Evolutionary conservation across 2,888 invertebrate species (phyloP).

Genomic region (Drosophila pegasa): DNA sequence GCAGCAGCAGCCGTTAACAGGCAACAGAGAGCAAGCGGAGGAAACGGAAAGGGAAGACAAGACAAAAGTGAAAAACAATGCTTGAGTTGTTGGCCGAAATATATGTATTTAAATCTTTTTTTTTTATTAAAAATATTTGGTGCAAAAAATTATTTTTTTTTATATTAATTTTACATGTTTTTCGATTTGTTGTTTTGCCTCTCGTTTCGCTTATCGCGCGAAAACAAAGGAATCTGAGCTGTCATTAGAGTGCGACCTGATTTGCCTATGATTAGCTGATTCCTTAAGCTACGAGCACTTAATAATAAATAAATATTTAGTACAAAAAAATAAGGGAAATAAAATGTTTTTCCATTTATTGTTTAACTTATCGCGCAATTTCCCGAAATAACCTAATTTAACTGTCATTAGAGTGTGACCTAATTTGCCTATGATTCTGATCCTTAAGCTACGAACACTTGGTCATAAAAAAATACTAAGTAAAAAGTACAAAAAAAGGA

Average conservation of each 20-base stretch:
- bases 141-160: conserved; percentile 12
- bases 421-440: not conserved
- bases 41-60: conserved; percentile 37
- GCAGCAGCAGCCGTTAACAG: no score
- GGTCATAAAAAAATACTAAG: not conserved
- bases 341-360: conserved; percentile 14
- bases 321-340: not conserved
- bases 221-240: no score
- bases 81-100: conserved; percentile 31
- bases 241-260: not conserved
- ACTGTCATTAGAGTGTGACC: not conserved
- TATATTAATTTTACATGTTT: conserved; percentile 12
- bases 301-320: not conserved
- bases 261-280: not conserved
- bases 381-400: not conserved
- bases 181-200: not conserved
- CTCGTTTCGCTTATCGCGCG: not conserved
- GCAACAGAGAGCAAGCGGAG: not conserved
- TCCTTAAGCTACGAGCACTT: not conserved
- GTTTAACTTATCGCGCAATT: not conserved
- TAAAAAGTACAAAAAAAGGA: not conserved
- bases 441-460: not conserved
- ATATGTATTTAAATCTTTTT: not conserved
- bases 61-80: conserved; percentile 43
- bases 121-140: not conserved